Evolutionary conservation across 2,888 invertebrate genomes (phyloP).

Genomic region (Lomographa bimaculata): DNA sequence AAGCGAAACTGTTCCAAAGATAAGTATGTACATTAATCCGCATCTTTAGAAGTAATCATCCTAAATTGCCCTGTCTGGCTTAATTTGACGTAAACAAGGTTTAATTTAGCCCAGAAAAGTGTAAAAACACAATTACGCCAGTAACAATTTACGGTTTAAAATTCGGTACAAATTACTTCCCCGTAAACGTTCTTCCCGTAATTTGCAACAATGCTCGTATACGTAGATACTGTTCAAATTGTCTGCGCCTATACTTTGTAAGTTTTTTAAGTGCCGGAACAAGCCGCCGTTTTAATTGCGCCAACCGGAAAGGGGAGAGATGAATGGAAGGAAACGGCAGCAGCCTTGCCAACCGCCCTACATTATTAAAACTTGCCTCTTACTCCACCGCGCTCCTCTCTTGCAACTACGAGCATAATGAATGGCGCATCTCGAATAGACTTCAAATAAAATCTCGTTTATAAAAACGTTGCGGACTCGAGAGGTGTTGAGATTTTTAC

Average conservation of each 20-base stretch:
- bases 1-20: too few species aligned
- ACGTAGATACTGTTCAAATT: constrained; percentile 62
- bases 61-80: neutral
- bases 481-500: constrained; percentile 39
- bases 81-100: constrained; percentile 8
- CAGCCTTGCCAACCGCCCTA: constrained; percentile 77
- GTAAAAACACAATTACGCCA: constrained; percentile 25
- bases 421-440: constrained; percentile 67
- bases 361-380: constrained; percentile 82
- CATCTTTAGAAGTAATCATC: too few species aligned
- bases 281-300: constrained; percentile 80
- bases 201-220: constrained; percentile 57
- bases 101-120: constrained; percentile 21
- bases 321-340: constrained; percentile 79
- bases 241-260: constrained; percentile 74
- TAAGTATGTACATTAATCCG: too few species aligned
- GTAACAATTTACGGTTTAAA: constrained; percentile 31
- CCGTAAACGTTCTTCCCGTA: constrained; percentile 49
- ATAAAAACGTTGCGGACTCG: constrained; percentile 41
- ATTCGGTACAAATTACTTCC: constrained; percentile 41
- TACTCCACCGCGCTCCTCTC: constrained; percentile 63
- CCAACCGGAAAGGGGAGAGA: constrained; percentile 80
- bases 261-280: constrained; percentile 81
- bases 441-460: constrained; percentile 57
- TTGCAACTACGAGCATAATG: constrained; percentile 67